These are phyloP conservation scores for Enteromius anoplus DNA, from an alignment of 2,797 vertebrate genomes.

Conservation along the genomic window DNA sequence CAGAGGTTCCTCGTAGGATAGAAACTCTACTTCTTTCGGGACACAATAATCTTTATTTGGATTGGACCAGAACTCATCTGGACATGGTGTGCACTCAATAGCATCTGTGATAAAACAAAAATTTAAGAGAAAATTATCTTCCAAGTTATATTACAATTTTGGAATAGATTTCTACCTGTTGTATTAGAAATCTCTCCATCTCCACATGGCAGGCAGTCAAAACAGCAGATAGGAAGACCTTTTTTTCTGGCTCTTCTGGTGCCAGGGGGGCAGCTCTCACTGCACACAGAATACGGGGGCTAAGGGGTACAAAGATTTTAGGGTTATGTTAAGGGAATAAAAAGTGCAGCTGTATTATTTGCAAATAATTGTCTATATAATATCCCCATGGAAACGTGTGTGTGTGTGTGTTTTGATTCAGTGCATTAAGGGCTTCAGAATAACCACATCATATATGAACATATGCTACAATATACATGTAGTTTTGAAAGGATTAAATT, in stretches of 20 bases:
- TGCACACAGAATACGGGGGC: conserved; percentile 17
- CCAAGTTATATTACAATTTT: background rate
- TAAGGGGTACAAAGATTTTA: background rate
- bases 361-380: background rate
- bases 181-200: conserved; percentile 54
- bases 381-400: too few relatives aligned
- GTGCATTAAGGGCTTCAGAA: background rate
- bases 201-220: conserved; percentile 11
- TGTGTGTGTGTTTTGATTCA: background rate
- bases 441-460: background rate
- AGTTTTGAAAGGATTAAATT: background rate
- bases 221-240: conserved; percentile 42
- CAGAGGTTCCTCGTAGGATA: conserved; percentile 50
- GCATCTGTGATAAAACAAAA: conserved; percentile 32
- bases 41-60: conserved; percentile 35
- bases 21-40: conserved; percentile 51
- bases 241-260: conserved; percentile 50
- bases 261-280: conserved; percentile 9
- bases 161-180: conserved; percentile 54
- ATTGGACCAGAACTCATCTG: conserved; percentile 52
- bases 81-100: conserved; percentile 46
- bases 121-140: background rate
- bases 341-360: background rate
- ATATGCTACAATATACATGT: background rate
- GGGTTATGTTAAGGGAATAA: background rate